A percentile compares a stretch with the other conserved stretches of the same genome.
These are phyloP conservation scores for Stenotaenia linearis DNA, from an alignment of 2,888 invertebrate species.

Conservation along the genomic window DNA sequence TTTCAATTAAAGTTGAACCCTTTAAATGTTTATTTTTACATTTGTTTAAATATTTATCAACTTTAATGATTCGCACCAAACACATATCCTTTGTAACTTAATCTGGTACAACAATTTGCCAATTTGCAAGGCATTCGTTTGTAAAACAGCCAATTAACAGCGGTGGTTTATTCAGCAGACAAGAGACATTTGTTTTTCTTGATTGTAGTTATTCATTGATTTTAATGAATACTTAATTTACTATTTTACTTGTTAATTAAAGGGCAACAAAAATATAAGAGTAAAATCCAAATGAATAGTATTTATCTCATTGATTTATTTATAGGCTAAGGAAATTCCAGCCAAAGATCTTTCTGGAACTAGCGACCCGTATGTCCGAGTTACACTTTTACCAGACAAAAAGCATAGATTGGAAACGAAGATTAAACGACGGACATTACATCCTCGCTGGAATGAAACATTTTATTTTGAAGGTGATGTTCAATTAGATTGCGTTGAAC, in stretches of 20 bases:
- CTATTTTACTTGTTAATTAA: no score
- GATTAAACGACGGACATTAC: constrained; percentile 81
- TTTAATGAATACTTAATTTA: no score
- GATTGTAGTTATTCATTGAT: not conserved
- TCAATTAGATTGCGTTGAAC: no score
- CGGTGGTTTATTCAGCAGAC: not conserved
- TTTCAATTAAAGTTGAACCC: no score
- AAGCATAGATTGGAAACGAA: constrained; percentile 88
- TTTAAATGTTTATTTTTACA: no score
- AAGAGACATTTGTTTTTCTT: not conserved
- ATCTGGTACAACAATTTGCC: no score
- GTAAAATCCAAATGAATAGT: no score
- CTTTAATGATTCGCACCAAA: no score
- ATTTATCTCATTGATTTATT: constrained; percentile 13
- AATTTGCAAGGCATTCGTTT: not conserved
- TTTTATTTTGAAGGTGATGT: constrained; percentile 79
- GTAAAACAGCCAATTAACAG: not conserved
- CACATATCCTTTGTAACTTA: not conserved
- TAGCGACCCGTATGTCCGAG: constrained; percentile 85
- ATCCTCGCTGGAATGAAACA: constrained; percentile 90
- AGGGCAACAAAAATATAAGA: no score
- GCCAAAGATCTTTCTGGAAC: constrained; percentile 89
- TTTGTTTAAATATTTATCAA: no score
- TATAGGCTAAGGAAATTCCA: constrained; percentile 85
- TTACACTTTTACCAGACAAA: constrained; percentile 82